A percentile compares a stretch with the other conserved stretches of the same genome.
Conservation (phyloP, 2,888 invertebrate genomes). For the Resseliella maxima region DNA sequence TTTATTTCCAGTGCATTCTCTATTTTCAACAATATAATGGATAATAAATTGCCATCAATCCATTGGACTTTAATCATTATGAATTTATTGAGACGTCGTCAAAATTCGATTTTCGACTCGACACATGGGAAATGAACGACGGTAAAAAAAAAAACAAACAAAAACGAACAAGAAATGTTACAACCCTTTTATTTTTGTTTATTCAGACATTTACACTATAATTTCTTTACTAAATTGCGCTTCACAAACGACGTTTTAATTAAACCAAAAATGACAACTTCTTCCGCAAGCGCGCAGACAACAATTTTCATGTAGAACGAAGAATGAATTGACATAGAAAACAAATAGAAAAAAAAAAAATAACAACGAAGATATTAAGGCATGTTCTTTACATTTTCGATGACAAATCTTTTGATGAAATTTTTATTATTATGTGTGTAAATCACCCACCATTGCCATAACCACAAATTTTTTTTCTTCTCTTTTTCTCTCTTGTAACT, state of each 20-base stretch:
- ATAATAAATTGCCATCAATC: slow-evolving; percentile 26
- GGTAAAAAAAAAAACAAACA: background rate
- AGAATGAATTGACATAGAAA: background rate
- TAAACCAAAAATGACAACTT: background rate
- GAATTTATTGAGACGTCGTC: slow-evolving; percentile 3
- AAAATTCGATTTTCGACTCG: background rate
- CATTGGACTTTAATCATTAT: background rate
- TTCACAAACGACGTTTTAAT: background rate
- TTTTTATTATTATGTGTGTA: background rate
- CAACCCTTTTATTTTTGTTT: background rate
- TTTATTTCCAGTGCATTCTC: background rate
- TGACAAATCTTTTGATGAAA: too few species aligned
- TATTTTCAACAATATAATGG: background rate
- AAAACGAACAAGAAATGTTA: too few species aligned
- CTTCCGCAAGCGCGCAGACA: background rate
- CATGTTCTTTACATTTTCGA: too few species aligned
- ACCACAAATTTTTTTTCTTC: background rate
- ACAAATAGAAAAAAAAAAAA: too few species aligned
- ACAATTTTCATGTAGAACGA: too few species aligned
- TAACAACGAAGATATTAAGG: too few species aligned
- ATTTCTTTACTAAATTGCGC: background rate
- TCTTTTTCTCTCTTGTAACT: slow-evolving; percentile 55
- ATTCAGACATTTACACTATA: background rate
- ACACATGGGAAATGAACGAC: too few species aligned
- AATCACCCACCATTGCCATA: background rate